Evolutionary conservation across 2,113 vertebrate species (phyloP).

Genomic region (Ahaetulla prasina): DNA sequence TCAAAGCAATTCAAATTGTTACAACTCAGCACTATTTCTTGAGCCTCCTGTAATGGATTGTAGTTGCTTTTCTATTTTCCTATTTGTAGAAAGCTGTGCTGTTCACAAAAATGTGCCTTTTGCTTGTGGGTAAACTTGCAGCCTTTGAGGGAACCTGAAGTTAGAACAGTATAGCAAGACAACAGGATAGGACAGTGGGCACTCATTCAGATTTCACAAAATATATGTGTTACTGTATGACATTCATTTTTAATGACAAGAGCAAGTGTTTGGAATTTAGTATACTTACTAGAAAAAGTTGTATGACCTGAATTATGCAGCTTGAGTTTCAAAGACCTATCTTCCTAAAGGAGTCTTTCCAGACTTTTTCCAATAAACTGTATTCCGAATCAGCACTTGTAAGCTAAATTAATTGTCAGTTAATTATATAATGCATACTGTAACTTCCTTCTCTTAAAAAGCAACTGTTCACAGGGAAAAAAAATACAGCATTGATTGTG

Average conservation of each 20-base stretch:
- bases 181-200: constrained; percentile 61
- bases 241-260: constrained; percentile 60
- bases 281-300: constrained; percentile 66
- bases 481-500: constrained; percentile 8
- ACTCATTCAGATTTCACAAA: constrained; percentile 60
- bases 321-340: constrained; percentile 49
- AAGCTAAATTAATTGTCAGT: background rate
- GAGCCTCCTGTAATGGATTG: constrained; percentile 7
- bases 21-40: background rate
- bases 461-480: constrained; percentile 8
- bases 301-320: constrained; percentile 65
- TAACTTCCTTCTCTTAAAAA: constrained; percentile 15
- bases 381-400: background rate
- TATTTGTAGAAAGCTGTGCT: background rate
- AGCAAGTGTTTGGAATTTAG: constrained; percentile 62
- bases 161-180: constrained; percentile 48
- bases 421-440: background rate
- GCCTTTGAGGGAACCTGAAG: constrained; percentile 40
- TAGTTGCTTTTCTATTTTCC: constrained; percentile 37
- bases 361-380: constrained; percentile 18
- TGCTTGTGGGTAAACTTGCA: constrained; percentile 24
- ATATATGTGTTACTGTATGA: constrained; percentile 61
- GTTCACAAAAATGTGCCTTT: constrained; percentile 25
- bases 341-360: constrained; percentile 36
- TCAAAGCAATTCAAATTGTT: background rate